Evolutionary conservation across 2,113 vertebrate genomes (phyloP).

Genomic region (Charina bottae): DNA sequence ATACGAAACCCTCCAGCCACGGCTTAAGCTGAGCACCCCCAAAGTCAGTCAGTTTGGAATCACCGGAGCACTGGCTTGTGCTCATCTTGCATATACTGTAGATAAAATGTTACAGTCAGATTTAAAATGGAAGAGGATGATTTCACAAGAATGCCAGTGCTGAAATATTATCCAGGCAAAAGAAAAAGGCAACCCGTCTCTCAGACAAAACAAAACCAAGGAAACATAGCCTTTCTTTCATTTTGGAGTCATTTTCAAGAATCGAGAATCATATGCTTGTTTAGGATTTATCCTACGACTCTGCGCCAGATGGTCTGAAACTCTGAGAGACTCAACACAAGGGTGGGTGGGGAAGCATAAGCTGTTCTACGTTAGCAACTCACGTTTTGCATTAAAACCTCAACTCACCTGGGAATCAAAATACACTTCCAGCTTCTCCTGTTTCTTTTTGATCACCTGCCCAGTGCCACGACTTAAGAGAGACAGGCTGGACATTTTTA

Average conservation of each 20-base stretch:
- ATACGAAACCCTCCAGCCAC: background rate
- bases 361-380: background rate
- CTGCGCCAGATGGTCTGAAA: background rate
- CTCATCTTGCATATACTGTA: background rate
- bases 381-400: background rate
- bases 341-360: background rate
- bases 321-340: background rate
- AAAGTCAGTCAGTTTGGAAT: constrained; percentile 17
- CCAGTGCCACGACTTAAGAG: constrained; percentile 78
- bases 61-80: background rate
- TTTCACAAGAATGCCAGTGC: constrained; percentile 2
- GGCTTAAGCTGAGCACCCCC: background rate
- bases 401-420: constrained; percentile 78
- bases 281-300: background rate
- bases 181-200: background rate
- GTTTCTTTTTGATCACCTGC: constrained; percentile 66
- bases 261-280: background rate
- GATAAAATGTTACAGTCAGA: constrained; percentile 35
- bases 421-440: constrained; percentile 77
- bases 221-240: background rate
- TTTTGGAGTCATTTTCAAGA: background rate
- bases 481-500: constrained; percentile 75
- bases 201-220: background rate
- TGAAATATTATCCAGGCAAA: background rate
- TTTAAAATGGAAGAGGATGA: background rate